phyloP scores from a whole-genome alignment of 1,140 invertebrate genomes.

The Pseudachorutes palmiensis region DNA sequence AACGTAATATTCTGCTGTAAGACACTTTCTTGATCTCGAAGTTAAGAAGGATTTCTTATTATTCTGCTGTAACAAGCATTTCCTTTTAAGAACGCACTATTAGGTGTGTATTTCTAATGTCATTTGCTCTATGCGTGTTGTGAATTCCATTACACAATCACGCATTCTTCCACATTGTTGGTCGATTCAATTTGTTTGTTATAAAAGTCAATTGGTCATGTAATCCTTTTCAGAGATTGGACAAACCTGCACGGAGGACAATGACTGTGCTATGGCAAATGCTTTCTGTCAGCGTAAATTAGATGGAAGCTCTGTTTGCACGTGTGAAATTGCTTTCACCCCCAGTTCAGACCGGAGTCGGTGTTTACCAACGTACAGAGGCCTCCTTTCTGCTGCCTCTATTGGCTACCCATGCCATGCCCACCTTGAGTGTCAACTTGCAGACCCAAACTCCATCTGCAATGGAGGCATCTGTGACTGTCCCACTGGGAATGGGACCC shows the following conservation, averaged over 20 bases:
- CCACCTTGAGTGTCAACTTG: conserved; percentile 62
- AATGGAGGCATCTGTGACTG: conserved; percentile 68
- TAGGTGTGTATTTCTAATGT: too few species aligned
- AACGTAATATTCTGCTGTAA: too few species aligned
- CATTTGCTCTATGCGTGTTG: too few species aligned
- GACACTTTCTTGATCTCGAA: too few species aligned
- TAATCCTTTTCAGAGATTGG: conserved; percentile 32
- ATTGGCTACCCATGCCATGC: conserved; percentile 64
- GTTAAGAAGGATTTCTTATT: too few species aligned
- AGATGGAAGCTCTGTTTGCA: conserved; percentile 37
- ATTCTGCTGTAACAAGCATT: too few species aligned
- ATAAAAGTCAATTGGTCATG: not conserved
- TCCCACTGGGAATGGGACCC: conserved; percentile 45
- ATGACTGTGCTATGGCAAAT: conserved; percentile 33
- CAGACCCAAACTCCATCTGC: conserved; percentile 68
- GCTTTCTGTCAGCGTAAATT: conserved; percentile 35
- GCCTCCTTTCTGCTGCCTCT: conserved; percentile 55
- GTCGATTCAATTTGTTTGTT: not conserved
- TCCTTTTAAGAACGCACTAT: too few species aligned
- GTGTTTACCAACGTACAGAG: conserved; percentile 52
- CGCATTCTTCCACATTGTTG: too few species aligned
- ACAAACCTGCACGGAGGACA: conserved; percentile 33
- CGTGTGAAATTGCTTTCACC: conserved; percentile 38
- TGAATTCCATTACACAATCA: too few species aligned
- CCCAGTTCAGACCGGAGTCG: conserved; percentile 31